phyloP scores from a whole-genome alignment of 2,888 invertebrate species.

The Aphidius colemani region DNA sequence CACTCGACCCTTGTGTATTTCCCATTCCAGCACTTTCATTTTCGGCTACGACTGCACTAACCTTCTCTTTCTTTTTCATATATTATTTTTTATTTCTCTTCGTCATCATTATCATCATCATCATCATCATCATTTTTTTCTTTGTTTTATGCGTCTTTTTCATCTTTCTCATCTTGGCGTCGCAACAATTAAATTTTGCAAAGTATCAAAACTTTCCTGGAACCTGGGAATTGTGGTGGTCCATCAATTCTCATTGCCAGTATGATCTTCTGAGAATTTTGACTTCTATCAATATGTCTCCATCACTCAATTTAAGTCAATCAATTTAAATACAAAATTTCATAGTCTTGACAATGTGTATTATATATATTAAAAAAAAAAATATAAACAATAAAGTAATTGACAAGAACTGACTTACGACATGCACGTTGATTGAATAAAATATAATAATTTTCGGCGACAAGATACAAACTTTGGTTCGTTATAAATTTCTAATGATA shows the following conservation, averaged over 20 bases:
- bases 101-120: neutral
- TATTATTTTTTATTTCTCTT: neutral
- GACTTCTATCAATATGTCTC: slow-evolving; percentile 1
- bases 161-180: slow-evolving; percentile 3
- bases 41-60: slow-evolving; percentile 14
- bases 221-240: slow-evolving; percentile 6
- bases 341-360: neutral
- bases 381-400: neutral
- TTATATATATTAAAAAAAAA: neutral
- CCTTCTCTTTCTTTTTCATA: slow-evolving; percentile 5
- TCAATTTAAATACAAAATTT: neutral
- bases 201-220: slow-evolving; percentile 10
- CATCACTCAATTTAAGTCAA: neutral
- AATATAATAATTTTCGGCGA: too few species aligned
- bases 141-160: neutral
- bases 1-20: slow-evolving; percentile 14
- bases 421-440: too few species aligned
- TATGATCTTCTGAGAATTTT: slow-evolving; percentile 8
- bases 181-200: slow-evolving; percentile 9
- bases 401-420: too few species aligned
- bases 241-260: slow-evolving; percentile 11
- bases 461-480: too few species aligned
- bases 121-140: neutral
- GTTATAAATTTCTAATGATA: too few species aligned
- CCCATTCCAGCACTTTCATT: slow-evolving; percentile 19